Base-by-base conservation (phyloP, 2,113 vertebrate genomes). In the Lynx canadensis region DNA sequence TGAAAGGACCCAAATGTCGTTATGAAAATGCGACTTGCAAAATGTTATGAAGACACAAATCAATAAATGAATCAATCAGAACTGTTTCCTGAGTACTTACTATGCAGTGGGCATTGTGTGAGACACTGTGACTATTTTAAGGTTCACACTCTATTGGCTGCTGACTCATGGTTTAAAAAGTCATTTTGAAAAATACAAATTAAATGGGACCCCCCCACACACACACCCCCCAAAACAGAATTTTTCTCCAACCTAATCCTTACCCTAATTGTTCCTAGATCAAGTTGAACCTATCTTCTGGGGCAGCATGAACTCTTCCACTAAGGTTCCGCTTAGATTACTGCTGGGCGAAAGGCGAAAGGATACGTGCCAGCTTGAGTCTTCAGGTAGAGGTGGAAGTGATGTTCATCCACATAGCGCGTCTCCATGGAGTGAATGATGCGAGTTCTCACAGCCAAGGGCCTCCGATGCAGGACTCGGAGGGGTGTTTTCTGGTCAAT, bases 311-410 rank as follows among this genome's bases (percentile, higher is more conserved):
- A 73, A 50, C 76, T 92, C n/a, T 36, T 69, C 36, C 16, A 21
- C 0, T 5, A 82, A 29, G 33, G 25, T 27, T 71, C 69, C 29
- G 87, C 69, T 41, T 50, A 45, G 38, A 33, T 9, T 4, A 48
- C 14, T n/a, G 65, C n/a, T 52, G 3, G 27, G 16, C n/a, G 23
- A 69, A 73, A 63, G 38, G 0, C 36, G 41, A 76, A 98, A 99
- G 99, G 99, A 99, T 99, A 99, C 99, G 99, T 99, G 23, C 99
- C 99, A 0, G 99, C 99, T 96, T 99, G 99, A 0, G 99, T 99
- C 98, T 99, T 99, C 92, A 99, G 99, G 31, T 79, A 97, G 78
- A 99, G 99, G 52, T 99, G 98, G 97, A 99, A 99, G 97, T 99
- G 99, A 84, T 99, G 99, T 8, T 98, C 89, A 8, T 99, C 99